phyloP scores from a whole-genome alignment of 2,797 vertebrate genomes.

The Fratercula arctica region DNA sequence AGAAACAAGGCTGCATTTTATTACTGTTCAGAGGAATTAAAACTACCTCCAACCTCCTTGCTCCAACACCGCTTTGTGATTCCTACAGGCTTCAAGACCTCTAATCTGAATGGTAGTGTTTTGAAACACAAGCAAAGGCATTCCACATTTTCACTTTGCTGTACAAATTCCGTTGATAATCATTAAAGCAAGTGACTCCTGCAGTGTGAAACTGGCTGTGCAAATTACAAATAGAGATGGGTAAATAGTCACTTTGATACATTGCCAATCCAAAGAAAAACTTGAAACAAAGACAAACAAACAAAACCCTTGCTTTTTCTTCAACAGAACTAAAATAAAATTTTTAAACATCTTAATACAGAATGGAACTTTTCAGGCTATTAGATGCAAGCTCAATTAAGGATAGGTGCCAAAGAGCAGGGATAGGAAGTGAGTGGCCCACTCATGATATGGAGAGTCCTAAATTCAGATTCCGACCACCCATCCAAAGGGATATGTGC shows the following conservation, averaged over 20 bases:
- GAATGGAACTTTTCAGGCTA: not conserved
- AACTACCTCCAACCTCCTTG: not conserved
- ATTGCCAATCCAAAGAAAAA: not conserved
- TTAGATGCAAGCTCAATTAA: not conserved
- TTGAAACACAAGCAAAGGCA: not conserved
- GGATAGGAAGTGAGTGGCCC: not conserved
- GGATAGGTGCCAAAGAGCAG: not conserved
- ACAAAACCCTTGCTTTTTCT: not conserved
- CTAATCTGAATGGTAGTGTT: not conserved
- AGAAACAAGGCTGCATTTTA: constrained; percentile 20
- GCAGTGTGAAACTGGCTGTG: not conserved
- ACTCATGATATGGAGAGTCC: not conserved
- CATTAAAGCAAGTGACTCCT: not conserved
- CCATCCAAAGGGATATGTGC: not conserved
- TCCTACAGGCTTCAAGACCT: not conserved
- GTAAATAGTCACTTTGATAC: not conserved
- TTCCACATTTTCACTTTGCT: not conserved
- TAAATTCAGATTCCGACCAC: not conserved
- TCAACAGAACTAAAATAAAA: not conserved
- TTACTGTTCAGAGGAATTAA: not conserved
- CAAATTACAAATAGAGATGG: not conserved
- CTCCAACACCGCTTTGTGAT: not conserved
- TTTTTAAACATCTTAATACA: not conserved
- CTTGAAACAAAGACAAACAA: not conserved
- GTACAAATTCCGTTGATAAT: not conserved